Evolutionary conservation across 2,888 invertebrate species (phyloP).

Genomic region (Corbicula japonica): DNA sequence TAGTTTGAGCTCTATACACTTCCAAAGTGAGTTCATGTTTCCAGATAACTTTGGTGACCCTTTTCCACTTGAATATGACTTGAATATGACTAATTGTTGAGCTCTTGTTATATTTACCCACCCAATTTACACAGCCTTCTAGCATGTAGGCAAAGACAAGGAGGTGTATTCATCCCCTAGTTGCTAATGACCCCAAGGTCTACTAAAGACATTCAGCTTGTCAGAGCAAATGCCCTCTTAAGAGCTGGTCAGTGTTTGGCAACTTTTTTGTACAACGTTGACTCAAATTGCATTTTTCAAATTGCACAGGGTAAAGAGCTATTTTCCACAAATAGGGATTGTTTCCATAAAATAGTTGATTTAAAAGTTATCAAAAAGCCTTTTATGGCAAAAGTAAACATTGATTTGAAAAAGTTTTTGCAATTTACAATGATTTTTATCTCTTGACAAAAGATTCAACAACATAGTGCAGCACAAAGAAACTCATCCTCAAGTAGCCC

Average conservation of each 20-base stretch:
- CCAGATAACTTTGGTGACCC: too few relatives aligned
- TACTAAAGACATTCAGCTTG: too few relatives aligned
- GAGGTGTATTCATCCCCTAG: not conserved
- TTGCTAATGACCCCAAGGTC: too few relatives aligned
- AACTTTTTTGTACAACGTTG: slow-evolving; percentile 4
- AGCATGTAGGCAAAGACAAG: slow-evolving; percentile 2
- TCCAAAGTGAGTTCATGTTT: too few relatives aligned
- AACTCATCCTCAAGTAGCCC: slow-evolving; percentile 21
- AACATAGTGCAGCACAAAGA: slow-evolving; percentile 11
- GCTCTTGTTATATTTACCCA: slow-evolving; percentile 6
- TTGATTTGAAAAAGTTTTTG: slow-evolving; percentile 25
- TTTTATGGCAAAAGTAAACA: slow-evolving; percentile 29
- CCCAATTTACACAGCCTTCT: not conserved
- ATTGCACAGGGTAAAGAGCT: too few relatives aligned
- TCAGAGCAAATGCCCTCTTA: not conserved
- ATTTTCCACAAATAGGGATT: slow-evolving; percentile 5
- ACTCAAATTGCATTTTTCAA: slow-evolving; percentile 18
- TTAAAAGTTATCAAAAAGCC: slow-evolving; percentile 3
- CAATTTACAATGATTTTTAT: slow-evolving; percentile 29
- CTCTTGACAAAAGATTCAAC: slow-evolving; percentile 34
- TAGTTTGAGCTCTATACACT: too few relatives aligned
- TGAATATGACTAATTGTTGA: too few relatives aligned
- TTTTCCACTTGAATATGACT: too few relatives aligned
- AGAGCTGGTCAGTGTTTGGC: not conserved
- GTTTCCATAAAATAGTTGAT: slow-evolving; percentile 9